phyloP scores from a whole-genome alignment of 2,888 invertebrate genomes.

The Leptinotarsa rubiginosa region DNA sequence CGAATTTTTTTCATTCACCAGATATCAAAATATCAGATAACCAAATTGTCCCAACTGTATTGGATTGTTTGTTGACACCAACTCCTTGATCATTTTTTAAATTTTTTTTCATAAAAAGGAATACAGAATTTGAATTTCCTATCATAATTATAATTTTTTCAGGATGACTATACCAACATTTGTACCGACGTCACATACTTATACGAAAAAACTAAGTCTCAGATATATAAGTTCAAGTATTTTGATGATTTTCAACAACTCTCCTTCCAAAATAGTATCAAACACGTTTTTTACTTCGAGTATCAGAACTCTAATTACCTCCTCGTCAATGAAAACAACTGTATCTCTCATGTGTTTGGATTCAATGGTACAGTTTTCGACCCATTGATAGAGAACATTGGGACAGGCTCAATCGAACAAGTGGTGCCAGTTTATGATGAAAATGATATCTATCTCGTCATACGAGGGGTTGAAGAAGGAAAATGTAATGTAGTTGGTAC shows the following conservation, averaged over 20 bases:
- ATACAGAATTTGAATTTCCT: no score
- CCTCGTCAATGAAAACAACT: conserved; percentile 64
- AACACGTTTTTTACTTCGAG: conserved; percentile 49
- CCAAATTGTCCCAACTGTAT: no score
- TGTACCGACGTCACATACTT: conserved; percentile 60
- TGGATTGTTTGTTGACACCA: no score
- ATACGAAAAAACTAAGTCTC: conserved; percentile 57
- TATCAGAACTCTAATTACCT: conserved; percentile 60
- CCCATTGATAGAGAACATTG: conserved; percentile 58
- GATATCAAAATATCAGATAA: no score
- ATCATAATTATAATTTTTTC: conserved; percentile 40
- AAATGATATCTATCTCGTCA: conserved; percentile 62
- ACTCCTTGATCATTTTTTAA: no score
- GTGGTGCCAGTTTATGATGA: conserved; percentile 62
- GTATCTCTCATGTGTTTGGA: conserved; percentile 65
- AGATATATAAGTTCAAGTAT: conserved; percentile 67
- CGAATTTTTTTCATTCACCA: no score
- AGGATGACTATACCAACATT: conserved; percentile 59
- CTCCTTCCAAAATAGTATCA: conserved; percentile 32
- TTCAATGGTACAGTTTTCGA: conserved; percentile 60
- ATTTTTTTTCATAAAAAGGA: no score
- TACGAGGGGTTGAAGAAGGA: conserved; percentile 46
- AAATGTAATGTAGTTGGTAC: conserved; percentile 52
- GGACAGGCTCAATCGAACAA: conserved; percentile 67
- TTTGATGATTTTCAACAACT: conserved; percentile 65